These are phyloP conservation scores for Helobdella robusta DNA, from an alignment of 2,888 invertebrate species.

Conservation along the genomic window DNA sequence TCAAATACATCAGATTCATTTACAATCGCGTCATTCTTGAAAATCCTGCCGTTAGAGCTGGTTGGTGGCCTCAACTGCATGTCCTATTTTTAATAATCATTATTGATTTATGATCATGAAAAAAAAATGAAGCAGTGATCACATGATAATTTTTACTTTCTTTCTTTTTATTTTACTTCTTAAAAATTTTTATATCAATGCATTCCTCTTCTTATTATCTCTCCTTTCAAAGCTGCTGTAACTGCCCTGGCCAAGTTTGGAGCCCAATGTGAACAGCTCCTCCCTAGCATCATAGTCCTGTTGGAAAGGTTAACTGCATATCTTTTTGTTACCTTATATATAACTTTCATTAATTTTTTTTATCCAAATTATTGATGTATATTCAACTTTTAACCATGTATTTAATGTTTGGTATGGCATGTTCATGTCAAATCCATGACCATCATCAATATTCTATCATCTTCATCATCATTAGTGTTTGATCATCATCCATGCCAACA, in stretches of 20 bases:
- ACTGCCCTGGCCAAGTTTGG: constrained; percentile 96
- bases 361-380: background rate
- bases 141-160: background rate
- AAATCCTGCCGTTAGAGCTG: constrained; percentile 80
- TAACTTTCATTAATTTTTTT: background rate
- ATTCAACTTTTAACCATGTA: background rate
- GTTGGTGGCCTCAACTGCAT: too few relatives aligned
- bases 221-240: constrained; percentile 66
- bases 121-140: background rate
- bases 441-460: too few relatives aligned
- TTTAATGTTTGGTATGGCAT: background rate
- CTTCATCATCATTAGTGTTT: too few relatives aligned
- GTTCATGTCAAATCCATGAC: too few relatives aligned
- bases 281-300: constrained; percentile 70
- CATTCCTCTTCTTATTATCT: background rate
- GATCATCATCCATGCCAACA: too few relatives aligned
- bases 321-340: background rate
- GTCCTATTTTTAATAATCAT: too few relatives aligned
- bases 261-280: constrained; percentile 77
- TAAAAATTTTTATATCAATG: background rate
- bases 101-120: too few relatives aligned
- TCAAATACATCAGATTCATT: constrained; percentile 60
- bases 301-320: constrained; percentile 39
- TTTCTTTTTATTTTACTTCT: too few relatives aligned
- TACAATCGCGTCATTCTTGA: constrained; percentile 81